Evolutionary conservation across 1,140 invertebrate species (phyloP).

Genomic region (Neodiprion pinetum): DNA sequence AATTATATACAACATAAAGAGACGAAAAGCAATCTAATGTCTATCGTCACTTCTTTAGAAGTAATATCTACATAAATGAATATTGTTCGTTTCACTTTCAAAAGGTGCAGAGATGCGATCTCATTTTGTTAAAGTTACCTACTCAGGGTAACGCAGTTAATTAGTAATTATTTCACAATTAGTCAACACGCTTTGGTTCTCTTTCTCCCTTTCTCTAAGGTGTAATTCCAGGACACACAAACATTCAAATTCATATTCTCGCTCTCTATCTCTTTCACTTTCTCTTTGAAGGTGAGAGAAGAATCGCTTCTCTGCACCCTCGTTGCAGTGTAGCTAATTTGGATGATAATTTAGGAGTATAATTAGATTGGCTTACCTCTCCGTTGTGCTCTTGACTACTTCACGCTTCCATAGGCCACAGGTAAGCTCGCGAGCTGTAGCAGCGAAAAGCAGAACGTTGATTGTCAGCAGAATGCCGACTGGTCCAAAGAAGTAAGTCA

Average conservation of each 20-base stretch:
- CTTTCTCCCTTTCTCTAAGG: not conserved
- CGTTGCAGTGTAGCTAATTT: no score
- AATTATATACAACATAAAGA: no score
- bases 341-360: not conserved
- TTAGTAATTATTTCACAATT: not conserved
- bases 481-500: conserved; percentile 84
- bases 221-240: no score
- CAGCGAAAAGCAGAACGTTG: conserved; percentile 79
- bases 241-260: no score
- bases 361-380: conserved; percentile 66
- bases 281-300: no score
- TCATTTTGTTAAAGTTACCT: conserved; percentile 28
- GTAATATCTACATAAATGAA: no score
- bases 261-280: no score
- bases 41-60: no score
- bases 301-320: no score
- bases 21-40: no score
- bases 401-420: conserved; percentile 87
- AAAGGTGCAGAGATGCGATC: conserved; percentile 26
- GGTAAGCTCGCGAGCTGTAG: conserved; percentile 82
- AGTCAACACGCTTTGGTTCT: not conserved
- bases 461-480: conserved; percentile 77
- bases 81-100: conserved; percentile 7
- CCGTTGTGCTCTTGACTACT: conserved; percentile 85
- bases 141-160: no score